A percentile compares a stretch with the other conserved stretches of the same genome.
These are phyloP conservation scores for Microcebus jonahi DNA, from an alignment of 2,113 vertebrate genomes.

Conservation along the genomic window DNA sequence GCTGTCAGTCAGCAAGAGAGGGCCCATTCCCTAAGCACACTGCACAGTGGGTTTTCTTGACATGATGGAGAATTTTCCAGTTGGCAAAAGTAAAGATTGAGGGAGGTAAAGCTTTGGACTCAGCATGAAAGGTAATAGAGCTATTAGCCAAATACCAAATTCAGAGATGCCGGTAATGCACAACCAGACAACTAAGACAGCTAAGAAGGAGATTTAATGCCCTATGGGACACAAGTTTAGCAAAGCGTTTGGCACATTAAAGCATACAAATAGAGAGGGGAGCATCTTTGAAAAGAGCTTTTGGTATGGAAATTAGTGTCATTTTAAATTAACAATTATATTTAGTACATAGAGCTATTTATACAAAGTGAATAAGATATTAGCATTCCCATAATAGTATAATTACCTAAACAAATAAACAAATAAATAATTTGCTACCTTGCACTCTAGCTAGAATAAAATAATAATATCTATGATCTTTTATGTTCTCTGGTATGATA, in stretches of 20 bases:
- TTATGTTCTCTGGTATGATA: neutral
- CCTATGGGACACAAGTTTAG: neutral
- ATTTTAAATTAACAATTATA: conserved; percentile 58
- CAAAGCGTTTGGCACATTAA: conserved; percentile 46
- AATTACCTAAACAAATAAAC: neutral
- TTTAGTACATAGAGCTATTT: neutral
- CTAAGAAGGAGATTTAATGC: conserved; percentile 45
- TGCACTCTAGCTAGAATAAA: neutral
- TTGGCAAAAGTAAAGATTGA: conserved; percentile 78
- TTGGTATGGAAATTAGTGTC: conserved; percentile 7
- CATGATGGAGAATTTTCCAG: conserved; percentile 77
- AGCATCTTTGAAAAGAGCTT: conserved; percentile 23
- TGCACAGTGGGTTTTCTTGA: conserved; percentile 74
- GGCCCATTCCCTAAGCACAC: conserved; percentile 56
- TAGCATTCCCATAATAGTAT: neutral
- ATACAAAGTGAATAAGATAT: neutral
- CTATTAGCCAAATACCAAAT: conserved; percentile 80
- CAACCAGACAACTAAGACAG: conserved; percentile 32
- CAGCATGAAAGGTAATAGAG: conserved; percentile 77
- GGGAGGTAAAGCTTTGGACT: conserved; percentile 77
- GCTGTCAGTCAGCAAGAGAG: conserved; percentile 78
- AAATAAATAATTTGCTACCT: neutral
- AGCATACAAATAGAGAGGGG: neutral
- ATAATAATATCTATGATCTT: neutral
- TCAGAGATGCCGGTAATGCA: conserved; percentile 38